Percentiles rank a stretch among this genome's conserved stretches.
phyloP scores from a whole-genome alignment of 2,888 invertebrate genomes.

The Himalopsyche tibetana region DNA sequence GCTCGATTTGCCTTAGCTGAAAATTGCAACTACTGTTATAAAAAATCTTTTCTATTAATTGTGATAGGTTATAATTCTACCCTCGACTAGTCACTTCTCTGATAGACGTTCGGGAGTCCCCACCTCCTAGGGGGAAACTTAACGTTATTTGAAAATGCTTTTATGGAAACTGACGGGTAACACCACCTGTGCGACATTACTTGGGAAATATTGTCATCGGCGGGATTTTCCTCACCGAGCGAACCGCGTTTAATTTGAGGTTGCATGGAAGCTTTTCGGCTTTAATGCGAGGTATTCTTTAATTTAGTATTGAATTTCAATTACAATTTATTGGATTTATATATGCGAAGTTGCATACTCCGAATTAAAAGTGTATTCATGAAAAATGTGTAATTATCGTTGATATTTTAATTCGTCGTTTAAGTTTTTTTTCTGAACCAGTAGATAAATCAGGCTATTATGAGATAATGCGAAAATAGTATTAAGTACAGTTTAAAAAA shows the following conservation, averaged over 20 bases:
- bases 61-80: neutral
- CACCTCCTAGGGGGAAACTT: neutral
- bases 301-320: neutral
- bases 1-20: too few relatives aligned
- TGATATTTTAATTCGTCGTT: too few relatives aligned
- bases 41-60: too few relatives aligned
- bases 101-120: neutral
- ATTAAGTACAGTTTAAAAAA: too few relatives aligned
- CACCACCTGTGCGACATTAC: constrained; percentile 37
- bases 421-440: too few relatives aligned
- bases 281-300: neutral
- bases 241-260: constrained; percentile 4
- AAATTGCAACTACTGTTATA: too few relatives aligned
- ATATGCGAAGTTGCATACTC: too few relatives aligned
- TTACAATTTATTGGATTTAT: neutral
- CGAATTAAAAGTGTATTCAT: too few relatives aligned
- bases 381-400: too few relatives aligned
- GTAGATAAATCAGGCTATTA: too few relatives aligned
- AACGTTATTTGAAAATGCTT: constrained; percentile 42
- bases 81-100: neutral
- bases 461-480: too few relatives aligned
- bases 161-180: constrained; percentile 32
- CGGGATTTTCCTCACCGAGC: constrained; percentile 3
- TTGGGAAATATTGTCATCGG: constrained; percentile 8
- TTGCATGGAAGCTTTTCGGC: neutral